These are phyloP conservation scores for Gisinianus flammeolus DNA, from an alignment of 2,888 invertebrate species.

Conservation along the genomic window DNA sequence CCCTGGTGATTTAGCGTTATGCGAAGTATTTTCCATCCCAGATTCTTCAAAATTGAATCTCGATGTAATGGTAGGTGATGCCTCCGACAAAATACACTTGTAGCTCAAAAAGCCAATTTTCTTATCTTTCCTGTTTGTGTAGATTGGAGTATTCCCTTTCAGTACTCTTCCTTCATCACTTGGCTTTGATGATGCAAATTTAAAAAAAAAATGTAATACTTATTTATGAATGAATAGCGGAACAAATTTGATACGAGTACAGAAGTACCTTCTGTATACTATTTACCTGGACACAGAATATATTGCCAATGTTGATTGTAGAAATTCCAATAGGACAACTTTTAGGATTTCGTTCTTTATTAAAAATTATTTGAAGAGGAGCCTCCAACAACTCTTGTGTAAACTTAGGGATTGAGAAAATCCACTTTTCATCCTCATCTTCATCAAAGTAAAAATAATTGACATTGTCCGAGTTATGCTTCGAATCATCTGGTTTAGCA, in stretches of 20 bases:
- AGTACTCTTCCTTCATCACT: background rate
- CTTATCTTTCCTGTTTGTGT: background rate
- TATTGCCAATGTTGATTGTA: conserved; percentile 3
- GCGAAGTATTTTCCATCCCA: background rate
- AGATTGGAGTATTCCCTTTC: background rate
- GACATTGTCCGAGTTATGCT: background rate
- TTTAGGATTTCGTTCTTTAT: background rate
- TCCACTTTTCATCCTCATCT: conserved; percentile 26
- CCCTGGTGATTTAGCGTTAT: background rate
- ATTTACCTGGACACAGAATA: conserved; percentile 11
- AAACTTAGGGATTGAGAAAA: conserved; percentile 22
- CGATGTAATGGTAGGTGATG: background rate
- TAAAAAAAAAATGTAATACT: background rate
- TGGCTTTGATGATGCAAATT: no score
- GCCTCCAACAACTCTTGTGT: conserved; percentile 13
- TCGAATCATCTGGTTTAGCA: background rate
- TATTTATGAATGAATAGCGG: background rate
- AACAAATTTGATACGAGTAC: background rate
- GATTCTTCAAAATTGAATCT: background rate
- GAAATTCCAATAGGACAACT: background rate
- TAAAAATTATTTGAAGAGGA: conserved; percentile 10
- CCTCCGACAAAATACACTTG: background rate
- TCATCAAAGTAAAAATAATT: conserved; percentile 7
- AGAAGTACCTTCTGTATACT: background rate
- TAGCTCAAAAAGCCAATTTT: conserved; percentile 10